Conservation (phyloP, 2,888 invertebrate species). For the Trilocha varians region DNA sequence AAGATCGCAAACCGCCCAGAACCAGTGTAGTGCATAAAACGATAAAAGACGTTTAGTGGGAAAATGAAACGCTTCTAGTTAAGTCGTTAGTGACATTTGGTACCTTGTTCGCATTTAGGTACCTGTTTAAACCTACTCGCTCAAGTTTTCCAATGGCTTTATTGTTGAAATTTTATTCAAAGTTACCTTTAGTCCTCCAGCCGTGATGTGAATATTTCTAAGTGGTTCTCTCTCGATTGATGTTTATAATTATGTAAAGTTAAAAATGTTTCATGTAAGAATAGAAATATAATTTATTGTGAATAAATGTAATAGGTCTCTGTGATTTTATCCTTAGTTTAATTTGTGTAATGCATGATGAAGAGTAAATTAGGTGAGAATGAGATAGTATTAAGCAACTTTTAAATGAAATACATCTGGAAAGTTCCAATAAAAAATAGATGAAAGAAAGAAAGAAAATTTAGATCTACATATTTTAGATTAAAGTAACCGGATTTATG, state of each 20-base stretch:
- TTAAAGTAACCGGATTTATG: too few relatives aligned
- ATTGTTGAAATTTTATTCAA: constrained; percentile 63
- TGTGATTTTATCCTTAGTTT: not conserved
- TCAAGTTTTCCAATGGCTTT: constrained; percentile 68
- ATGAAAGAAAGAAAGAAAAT: too few relatives aligned
- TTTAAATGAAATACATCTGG: too few relatives aligned
- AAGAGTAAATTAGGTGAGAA: not conserved
- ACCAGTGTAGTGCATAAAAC: constrained; percentile 45
- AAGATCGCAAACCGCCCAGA: constrained; percentile 36
- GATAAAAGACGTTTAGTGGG: constrained; percentile 46
- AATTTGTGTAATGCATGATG: not conserved
- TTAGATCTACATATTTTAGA: too few relatives aligned
- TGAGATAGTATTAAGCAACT: too few relatives aligned
- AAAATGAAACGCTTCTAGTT: constrained; percentile 69
- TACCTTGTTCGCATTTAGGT: constrained; percentile 56
- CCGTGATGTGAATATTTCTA: constrained; percentile 45
- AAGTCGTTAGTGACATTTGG: constrained; percentile 61
- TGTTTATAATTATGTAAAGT: constrained; percentile 48
- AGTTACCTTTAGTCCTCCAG: constrained; percentile 60
- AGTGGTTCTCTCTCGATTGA: constrained; percentile 48
- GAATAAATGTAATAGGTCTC: constrained; percentile 11
- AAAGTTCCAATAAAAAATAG: too few relatives aligned
- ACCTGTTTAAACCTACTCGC: constrained; percentile 60
- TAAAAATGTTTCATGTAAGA: constrained; percentile 61
- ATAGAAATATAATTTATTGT: constrained; percentile 29